phyloP scores from a whole-genome alignment of 2,797 vertebrate species.

The Iguana delicatissima region DNA sequence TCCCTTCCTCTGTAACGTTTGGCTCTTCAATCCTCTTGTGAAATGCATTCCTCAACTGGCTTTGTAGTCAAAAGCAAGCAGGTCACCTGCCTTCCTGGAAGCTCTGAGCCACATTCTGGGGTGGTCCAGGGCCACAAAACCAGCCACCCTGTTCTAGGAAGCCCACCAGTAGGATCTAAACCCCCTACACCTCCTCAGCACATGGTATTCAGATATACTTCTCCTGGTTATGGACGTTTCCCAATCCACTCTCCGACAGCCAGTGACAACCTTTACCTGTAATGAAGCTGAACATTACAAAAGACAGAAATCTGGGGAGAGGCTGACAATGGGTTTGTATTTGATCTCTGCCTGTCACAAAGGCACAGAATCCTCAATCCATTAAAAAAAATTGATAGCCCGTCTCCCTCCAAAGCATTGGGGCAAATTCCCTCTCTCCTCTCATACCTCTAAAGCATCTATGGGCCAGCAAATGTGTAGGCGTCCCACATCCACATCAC shows the following conservation, averaged over 20 bases:
- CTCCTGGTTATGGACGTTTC: background rate
- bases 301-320: background rate
- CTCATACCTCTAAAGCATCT: background rate
- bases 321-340: accelerated
- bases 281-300: background rate
- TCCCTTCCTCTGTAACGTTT: too few relatives aligned
- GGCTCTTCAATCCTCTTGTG: background rate
- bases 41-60: too few relatives aligned
- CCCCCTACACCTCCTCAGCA: background rate
- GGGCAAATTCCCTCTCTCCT: too few relatives aligned
- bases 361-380: too few relatives aligned
- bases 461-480: background rate
- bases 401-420: background rate
- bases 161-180: background rate
- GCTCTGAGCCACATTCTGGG: background rate
- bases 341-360: too few relatives aligned
- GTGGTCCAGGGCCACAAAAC: too few relatives aligned
- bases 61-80: too few relatives aligned
- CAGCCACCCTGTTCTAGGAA: background rate
- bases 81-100: background rate
- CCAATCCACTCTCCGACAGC: background rate
- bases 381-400: background rate
- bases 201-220: background rate
- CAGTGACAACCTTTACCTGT: too few relatives aligned
- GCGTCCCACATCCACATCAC: too few relatives aligned